Evolutionary conservation across 2,888 invertebrate genomes (phyloP).

Genomic region (Crossocerus cetratus): DNA sequence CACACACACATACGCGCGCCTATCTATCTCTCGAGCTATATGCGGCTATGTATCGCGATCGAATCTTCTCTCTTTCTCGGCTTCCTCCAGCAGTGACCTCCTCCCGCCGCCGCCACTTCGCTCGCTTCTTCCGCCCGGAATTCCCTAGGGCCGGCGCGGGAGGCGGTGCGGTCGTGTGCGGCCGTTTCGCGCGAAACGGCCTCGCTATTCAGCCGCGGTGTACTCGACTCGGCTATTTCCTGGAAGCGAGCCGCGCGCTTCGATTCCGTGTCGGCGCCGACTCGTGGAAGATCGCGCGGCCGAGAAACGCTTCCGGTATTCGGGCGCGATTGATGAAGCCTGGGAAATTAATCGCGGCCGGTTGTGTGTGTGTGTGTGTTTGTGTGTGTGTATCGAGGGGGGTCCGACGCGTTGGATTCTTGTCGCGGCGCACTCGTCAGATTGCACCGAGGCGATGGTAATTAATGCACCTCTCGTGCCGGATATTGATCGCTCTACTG

Average conservation of each 20-base stretch:
- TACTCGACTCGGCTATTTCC: background rate
- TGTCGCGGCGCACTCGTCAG: background rate
- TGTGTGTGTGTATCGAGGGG: too few species aligned
- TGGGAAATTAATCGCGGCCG: constrained; percentile 51
- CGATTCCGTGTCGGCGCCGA: background rate
- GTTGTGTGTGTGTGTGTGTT: too few species aligned
- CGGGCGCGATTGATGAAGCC: constrained; percentile 19
- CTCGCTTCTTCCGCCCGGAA: background rate
- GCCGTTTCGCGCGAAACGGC: too few species aligned
- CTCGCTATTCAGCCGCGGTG: background rate
- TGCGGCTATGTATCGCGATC: background rate
- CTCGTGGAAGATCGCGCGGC: too few species aligned
- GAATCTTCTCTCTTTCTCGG: background rate
- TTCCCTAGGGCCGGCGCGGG: background rate
- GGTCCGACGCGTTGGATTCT: too few species aligned
- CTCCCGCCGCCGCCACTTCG: constrained; percentile 2
- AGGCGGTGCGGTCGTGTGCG: too few species aligned
- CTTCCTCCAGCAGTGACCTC: constrained; percentile 11
- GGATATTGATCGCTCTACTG: constrained; percentile 57
- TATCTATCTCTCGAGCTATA: constrained; percentile 36
- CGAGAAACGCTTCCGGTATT: too few species aligned
- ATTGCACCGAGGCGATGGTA: constrained; percentile 41
- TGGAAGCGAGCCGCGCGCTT: background rate
- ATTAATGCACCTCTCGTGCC: constrained; percentile 52
- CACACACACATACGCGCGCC: constrained; percentile 13